Percentiles rank a stretch among this genome's conserved stretches.
phyloP scores from a whole-genome alignment of 2,113 vertebrate genomes.

The Pipra filicauda region DNA sequence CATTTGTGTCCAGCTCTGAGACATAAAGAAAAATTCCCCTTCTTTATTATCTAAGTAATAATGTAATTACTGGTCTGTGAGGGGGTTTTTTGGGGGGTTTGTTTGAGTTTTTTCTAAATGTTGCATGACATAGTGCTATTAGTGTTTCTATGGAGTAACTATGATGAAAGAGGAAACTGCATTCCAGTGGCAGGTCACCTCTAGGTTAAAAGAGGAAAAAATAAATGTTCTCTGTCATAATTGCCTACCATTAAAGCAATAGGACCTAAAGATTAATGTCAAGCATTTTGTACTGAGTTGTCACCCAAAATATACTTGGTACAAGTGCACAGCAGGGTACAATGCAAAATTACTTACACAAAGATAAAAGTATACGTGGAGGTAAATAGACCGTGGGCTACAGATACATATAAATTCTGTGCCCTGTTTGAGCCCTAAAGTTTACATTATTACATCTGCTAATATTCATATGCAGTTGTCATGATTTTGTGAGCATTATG shows the following conservation, averaged over 20 bases:
- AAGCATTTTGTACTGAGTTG: neutral
- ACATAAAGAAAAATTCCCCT: neutral
- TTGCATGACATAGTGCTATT: neutral
- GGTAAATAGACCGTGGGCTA: accelerated
- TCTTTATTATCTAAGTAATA: neutral
- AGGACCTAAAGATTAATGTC: neutral
- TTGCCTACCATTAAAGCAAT: neutral
- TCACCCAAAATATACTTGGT: neutral
- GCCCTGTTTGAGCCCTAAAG: neutral
- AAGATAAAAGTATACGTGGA: neutral
- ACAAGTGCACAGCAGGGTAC: neutral
- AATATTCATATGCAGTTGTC: neutral
- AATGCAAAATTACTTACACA: neutral
- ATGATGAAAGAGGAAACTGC: neutral
- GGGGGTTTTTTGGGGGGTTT: neutral
- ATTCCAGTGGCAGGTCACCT: constrained; percentile 40
- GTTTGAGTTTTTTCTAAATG: neutral
- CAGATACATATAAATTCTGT: neutral
- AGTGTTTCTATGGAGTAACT: neutral
- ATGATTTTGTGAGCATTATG: neutral
- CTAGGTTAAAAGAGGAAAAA: constrained; percentile 7
- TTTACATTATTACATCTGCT: neutral
- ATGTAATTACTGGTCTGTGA: neutral
- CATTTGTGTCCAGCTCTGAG: neutral
- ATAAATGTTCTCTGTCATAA: neutral